Conservation (phyloP, 2,797 vertebrate genomes). For the Ctenosaura bakeri region DNA sequence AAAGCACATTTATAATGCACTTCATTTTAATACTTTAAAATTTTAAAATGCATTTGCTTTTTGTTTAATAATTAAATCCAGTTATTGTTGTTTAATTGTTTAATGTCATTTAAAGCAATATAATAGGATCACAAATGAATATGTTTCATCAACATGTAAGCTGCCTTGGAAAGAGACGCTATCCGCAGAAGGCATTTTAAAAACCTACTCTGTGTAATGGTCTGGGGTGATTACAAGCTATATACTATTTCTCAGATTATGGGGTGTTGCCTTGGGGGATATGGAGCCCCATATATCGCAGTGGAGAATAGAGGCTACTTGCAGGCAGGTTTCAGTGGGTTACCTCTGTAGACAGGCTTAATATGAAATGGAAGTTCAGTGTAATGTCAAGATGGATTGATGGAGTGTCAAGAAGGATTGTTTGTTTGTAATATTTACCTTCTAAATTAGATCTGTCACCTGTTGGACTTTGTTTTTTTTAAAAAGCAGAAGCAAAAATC, state of each 20-base stretch:
- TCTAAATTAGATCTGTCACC: background rate
- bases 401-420: background rate
- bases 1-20: background rate
- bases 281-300: background rate
- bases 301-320: background rate
- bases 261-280: background rate
- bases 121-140: background rate
- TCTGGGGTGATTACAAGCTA: accelerated
- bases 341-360: background rate
- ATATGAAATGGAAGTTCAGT: background rate
- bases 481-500: background rate
- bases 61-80: background rate
- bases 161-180: background rate
- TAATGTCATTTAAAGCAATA: background rate
- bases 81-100: background rate
- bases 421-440: background rate
- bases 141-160: too few relatives aligned
- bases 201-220: background rate
- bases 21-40: background rate
- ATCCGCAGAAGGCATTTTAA: background rate
- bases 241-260: background rate
- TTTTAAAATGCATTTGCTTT: background rate
- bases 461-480: too few relatives aligned
- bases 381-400: background rate
- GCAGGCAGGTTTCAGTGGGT: background rate